A percentile compares a stretch with the other conserved stretches of the same genome.
These are phyloP conservation scores for Panzeria rudis DNA, from an alignment of 2,888 invertebrate genomes.

Conservation along the genomic window DNA sequence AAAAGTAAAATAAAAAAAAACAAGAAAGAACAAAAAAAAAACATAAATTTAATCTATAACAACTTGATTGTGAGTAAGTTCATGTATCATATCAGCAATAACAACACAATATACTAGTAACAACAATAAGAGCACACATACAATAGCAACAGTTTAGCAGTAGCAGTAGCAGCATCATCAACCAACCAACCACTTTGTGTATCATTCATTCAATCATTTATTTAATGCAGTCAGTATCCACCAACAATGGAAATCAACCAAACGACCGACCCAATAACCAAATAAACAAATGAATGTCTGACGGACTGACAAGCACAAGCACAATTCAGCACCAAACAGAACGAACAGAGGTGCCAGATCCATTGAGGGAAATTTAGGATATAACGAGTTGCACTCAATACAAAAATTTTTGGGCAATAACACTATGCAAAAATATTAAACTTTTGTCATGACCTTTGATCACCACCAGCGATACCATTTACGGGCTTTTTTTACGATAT, in stretches of 20 bases:
- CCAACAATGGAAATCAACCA: slow-evolving; percentile 61
- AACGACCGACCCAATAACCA: slow-evolving; percentile 51
- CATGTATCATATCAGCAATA: slow-evolving; percentile 63
- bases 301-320: slow-evolving; percentile 12
- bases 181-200: slow-evolving; percentile 47
- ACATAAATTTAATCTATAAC: slow-evolving; percentile 59
- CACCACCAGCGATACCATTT: too few relatives aligned
- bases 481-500: too few relatives aligned
- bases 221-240: slow-evolving; percentile 58
- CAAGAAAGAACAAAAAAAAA: slow-evolving; percentile 11
- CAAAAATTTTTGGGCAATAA: too few relatives aligned
- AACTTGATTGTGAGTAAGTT: slow-evolving; percentile 66
- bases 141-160: slow-evolving; percentile 68
- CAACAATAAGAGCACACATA: slow-evolving; percentile 46
- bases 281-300: slow-evolving; percentile 32
- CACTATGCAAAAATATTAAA: too few relatives aligned
- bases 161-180: slow-evolving; percentile 47
- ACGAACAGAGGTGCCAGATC: slow-evolving; percentile 9
- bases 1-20: slow-evolving; percentile 58
- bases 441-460: too few relatives aligned
- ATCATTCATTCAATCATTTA: slow-evolving; percentile 36
- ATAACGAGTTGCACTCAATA: neutral
- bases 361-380: neutral
- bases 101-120: slow-evolving; percentile 46
- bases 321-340: too few relatives aligned